Evolutionary conservation across 2,113 vertebrate species (phyloP).

Genomic region (Ramphastos sulfuratus): DNA sequence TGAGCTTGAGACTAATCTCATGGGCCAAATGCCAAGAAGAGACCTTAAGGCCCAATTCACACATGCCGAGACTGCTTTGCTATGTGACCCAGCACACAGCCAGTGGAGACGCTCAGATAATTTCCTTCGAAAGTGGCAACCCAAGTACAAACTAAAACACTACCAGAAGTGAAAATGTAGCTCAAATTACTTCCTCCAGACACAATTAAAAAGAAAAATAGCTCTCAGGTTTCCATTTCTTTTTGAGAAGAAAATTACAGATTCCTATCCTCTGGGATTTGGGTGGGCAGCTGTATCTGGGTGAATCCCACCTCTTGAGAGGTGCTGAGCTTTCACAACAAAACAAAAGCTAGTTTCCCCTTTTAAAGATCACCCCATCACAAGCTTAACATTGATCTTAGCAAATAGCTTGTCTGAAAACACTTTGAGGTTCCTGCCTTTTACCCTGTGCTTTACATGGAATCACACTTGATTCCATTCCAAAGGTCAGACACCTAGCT

Average conservation of each 20-base stretch:
- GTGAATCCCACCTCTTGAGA: neutral
- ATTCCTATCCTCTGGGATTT: neutral
- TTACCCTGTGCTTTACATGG: neutral
- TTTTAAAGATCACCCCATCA: neutral
- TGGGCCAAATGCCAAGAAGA: neutral
- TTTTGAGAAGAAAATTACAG: neutral
- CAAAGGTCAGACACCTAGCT: neutral
- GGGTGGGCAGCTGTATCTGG: neutral
- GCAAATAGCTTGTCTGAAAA: neutral
- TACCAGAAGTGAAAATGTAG: neutral
- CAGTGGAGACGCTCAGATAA: neutral
- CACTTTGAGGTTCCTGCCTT: neutral
- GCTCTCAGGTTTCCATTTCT: rapidly evolving
- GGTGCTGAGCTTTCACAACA: neutral
- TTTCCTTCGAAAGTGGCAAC: neutral
- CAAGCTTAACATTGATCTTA: neutral
- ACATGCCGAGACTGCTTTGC: neutral
- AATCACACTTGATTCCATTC: neutral
- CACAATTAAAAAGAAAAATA: neutral
- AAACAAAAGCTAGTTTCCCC: neutral
- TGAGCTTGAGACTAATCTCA: neutral
- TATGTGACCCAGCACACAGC: rapidly evolving
- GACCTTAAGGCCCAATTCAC: neutral
- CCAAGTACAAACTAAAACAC: neutral
- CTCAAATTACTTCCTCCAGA: neutral